Conservation (phyloP, 2,888 invertebrate genomes). For the Dasysyrphus tricinctus region DNA sequence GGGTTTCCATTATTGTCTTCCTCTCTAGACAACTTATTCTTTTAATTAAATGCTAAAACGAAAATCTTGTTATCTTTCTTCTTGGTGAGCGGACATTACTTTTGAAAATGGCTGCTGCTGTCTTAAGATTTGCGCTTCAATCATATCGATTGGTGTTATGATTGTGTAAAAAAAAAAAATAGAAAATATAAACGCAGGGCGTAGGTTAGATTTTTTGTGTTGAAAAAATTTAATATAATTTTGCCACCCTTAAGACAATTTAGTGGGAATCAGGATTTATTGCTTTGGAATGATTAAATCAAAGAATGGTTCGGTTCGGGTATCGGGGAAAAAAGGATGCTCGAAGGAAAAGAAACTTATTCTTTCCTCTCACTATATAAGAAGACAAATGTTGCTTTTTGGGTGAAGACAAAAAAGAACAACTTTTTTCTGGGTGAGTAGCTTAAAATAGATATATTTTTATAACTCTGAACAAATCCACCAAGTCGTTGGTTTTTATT, state of each 20-base stretch:
- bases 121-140: neutral
- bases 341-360: neutral
- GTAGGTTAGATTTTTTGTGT: neutral
- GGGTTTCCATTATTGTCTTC: constrained; percentile 14
- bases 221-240: constrained; percentile 15
- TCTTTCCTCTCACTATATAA: neutral
- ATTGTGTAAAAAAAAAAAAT: neutral
- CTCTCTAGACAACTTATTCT: constrained; percentile 31
- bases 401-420: neutral
- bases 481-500: neutral
- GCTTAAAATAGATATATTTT: neutral
- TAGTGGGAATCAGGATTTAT: constrained; percentile 14
- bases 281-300: constrained; percentile 6
- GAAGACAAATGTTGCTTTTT: neutral
- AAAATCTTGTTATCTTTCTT: constrained; percentile 54
- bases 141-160: neutral
- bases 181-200: neutral
- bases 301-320: neutral
- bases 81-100: neutral
- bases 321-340: neutral
- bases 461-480: neutral
- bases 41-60: constrained; percentile 65
- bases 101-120: neutral
- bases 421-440: neutral
- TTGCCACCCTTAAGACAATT: neutral